phyloP scores from a whole-genome alignment of 2,113 vertebrate genomes.

The Chaetura pelagica region DNA sequence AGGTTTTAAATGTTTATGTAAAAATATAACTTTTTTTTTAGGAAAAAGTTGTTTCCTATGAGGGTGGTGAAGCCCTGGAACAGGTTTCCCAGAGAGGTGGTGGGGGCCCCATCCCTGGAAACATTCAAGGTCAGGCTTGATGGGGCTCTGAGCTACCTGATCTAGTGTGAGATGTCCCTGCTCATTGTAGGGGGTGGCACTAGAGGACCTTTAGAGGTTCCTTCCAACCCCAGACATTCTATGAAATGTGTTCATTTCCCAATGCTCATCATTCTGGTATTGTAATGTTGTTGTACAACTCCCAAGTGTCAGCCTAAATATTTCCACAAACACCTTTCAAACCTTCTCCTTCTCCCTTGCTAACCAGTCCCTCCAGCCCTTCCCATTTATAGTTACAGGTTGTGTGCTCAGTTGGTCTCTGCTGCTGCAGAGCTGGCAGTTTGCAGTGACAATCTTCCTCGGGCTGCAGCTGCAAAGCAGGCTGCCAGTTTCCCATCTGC shows the following conservation, averaged over 20 bases:
- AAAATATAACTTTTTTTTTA: too few relatives aligned
- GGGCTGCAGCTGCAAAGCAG: neutral
- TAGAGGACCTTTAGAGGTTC: too few relatives aligned
- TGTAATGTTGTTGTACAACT: conserved; percentile 10
- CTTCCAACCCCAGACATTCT: too few relatives aligned
- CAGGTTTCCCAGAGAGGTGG: too few relatives aligned
- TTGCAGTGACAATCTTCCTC: neutral
- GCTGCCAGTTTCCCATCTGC: conserved; percentile 43
- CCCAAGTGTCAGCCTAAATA: conserved; percentile 21
- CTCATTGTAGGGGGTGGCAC: too few relatives aligned
- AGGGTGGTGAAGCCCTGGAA: too few relatives aligned
- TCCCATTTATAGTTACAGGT: conserved; percentile 18
- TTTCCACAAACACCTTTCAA: conserved; percentile 39
- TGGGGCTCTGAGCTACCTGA: too few relatives aligned
- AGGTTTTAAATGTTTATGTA: too few relatives aligned
- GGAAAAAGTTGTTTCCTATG: too few relatives aligned
- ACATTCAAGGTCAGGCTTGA: too few relatives aligned
- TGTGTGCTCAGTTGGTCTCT: neutral
- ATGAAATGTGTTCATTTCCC: neutral
- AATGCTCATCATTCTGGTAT: neutral
- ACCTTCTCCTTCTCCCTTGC: neutral
- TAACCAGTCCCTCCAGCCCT: neutral
- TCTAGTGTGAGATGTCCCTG: too few relatives aligned
- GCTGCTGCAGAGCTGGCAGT: neutral
- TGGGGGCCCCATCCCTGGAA: too few relatives aligned